Evolutionary conservation across 2,113 vertebrate genomes (phyloP).

Genomic region (Hepsetus odoe): DNA sequence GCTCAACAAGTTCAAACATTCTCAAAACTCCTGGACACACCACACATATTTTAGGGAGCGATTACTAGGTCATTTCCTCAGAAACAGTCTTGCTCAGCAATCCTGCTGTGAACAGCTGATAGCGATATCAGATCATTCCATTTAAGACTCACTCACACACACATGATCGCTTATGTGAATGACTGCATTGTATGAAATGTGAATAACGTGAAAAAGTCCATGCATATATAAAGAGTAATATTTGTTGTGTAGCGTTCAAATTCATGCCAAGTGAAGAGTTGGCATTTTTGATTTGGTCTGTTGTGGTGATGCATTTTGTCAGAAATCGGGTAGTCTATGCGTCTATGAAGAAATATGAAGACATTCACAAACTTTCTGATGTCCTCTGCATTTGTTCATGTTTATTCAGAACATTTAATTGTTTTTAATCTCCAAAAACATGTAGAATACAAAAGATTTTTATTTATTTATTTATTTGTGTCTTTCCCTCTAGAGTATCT

Average conservation of each 20-base stretch:
- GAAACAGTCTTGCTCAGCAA: background rate
- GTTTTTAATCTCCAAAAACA: no score
- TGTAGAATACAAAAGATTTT: no score
- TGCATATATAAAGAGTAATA: background rate
- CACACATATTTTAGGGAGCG: constrained; percentile 13
- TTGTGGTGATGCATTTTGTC: no score
- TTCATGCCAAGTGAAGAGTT: no score
- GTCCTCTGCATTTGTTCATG: no score
- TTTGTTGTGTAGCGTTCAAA: no score
- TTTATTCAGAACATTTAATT: no score
- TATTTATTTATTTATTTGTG: no score
- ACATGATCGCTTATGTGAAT: background rate
- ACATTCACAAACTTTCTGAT: background rate
- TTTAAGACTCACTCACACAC: background rate
- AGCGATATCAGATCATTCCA: background rate
- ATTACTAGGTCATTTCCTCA: background rate
- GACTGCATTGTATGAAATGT: background rate
- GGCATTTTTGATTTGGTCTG: no score
- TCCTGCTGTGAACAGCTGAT: background rate
- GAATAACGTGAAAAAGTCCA: background rate
- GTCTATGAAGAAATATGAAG: no score
- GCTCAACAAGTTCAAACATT: background rate
- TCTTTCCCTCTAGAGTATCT: no score
- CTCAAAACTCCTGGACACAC: constrained; percentile 10
- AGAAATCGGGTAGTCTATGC: no score